Evolutionary conservation across 1,140 invertebrate species (phyloP), one percentile per base, ranked within the genome.

Genomic region (Triops longicaudatus): DNA sequence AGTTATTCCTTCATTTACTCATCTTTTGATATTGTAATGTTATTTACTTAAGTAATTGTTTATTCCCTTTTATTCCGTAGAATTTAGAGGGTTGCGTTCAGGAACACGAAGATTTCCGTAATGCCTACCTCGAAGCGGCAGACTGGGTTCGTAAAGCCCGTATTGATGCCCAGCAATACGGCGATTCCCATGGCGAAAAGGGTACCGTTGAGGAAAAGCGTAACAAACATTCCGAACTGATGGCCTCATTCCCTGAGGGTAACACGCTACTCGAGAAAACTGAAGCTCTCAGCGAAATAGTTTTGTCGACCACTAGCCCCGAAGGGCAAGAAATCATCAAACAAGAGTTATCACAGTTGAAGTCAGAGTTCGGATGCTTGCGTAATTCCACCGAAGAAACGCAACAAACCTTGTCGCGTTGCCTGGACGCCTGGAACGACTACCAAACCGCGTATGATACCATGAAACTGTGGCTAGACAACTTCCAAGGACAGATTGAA

Each of bases 61-160:
- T n/a, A n/a, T n/a, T n/a, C n/a, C 63, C 2, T 50, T 63, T 63
- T 22, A 9, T 1, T 22, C 17, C 10, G 2, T 78, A 91, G 85
- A 89, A 88, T 80, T 84, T 95, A 37, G 92, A 95, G 82, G 87
- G 89, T 43, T 92, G 96, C 85, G 93, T 96, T 0, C 90, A 90
- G 78, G 90, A 92, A 77, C 94, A 97, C 80, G 94, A 97, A 80
- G 89, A 91, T 79, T 97, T 95, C 83, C 92, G 93, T 81, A 89
- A 90, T 80, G 88, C 90, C 0, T 93, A 92, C 79, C 91, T 91
- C 78, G 91, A 91, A 80, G 91, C 94, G 79, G 89, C 91, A 73
- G 94, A 96, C 79, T 97, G 93, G 92, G 87, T 98, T n/a, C 88
- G 92, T 63, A 91, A 91, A 80, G 90, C 90, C 5, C 90, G 93